phyloP scores from a whole-genome alignment of 2,113 vertebrate genomes.

The Saccopteryx leptura region DNA sequence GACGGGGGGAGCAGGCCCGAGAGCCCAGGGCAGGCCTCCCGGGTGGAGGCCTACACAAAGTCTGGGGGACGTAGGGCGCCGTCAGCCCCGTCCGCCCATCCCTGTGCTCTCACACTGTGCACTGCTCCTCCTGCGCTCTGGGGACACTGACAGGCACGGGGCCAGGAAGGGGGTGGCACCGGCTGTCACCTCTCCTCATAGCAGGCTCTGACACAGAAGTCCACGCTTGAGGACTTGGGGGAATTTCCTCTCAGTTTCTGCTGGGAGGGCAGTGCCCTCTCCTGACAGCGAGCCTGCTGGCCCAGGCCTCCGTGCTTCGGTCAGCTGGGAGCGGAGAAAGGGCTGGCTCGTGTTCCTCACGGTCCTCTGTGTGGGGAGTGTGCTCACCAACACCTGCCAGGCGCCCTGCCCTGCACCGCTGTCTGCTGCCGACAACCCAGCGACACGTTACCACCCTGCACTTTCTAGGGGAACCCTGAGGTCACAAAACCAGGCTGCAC shows the following conservation, averaged over 20 bases:
- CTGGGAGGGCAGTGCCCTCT: not conserved
- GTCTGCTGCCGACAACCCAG: not conserved
- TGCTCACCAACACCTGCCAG: not conserved
- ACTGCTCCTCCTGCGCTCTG: not conserved
- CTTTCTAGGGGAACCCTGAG: not conserved
- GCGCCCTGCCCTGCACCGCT: not conserved
- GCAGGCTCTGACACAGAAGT: not conserved
- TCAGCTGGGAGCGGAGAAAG: too few relatives aligned
- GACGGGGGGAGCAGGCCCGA: not conserved
- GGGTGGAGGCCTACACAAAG: not conserved
- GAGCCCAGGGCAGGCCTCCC: not conserved
- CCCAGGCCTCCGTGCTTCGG: not conserved
- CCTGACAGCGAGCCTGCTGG: fast-evolving
- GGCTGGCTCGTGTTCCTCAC: too few relatives aligned
- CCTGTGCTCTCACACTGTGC: not conserved
- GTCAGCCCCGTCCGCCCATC: too few relatives aligned
- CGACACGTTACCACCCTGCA: too few relatives aligned
- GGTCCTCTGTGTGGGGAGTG: too few relatives aligned
- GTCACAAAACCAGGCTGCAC: not conserved
- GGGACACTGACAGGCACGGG: not conserved
- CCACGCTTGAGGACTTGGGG: not conserved
- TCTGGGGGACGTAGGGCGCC: too few relatives aligned
- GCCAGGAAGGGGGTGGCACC: not conserved
- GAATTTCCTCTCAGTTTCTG: not conserved
- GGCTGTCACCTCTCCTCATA: not conserved